These are phyloP conservation scores for Vespertilio murinus DNA, from an alignment of 2,797 vertebrate species.

Conservation along the genomic window DNA sequence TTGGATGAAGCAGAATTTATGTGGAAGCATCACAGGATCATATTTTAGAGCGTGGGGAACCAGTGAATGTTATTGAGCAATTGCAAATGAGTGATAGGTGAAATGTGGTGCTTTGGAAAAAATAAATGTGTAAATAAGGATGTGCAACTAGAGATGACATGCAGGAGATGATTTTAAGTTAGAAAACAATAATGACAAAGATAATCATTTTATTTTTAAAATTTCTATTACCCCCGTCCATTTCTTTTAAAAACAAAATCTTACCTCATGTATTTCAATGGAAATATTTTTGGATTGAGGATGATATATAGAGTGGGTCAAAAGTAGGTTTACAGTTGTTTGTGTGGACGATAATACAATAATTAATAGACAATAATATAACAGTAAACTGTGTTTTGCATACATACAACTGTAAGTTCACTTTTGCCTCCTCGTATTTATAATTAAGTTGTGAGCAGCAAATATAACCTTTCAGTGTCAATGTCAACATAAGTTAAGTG, in stretches of 20 bases:
- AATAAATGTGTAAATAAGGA: not conserved
- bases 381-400: not conserved
- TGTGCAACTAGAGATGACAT: not conserved
- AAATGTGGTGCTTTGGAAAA: not conserved
- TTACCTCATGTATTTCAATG: not conserved
- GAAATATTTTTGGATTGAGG: not conserved
- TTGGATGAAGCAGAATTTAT: constrained; percentile 6
- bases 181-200: not conserved
- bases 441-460: not conserved
- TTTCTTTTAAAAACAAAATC: not conserved
- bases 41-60: not conserved
- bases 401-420: not conserved
- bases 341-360: not conserved
- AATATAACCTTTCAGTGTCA: not conserved
- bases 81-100: not conserved
- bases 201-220: not conserved
- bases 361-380: not conserved
- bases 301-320: not conserved
- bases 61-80: not conserved
- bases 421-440: not conserved
- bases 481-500: not conserved
- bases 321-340: not conserved
- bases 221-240: not conserved
- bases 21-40: not conserved
- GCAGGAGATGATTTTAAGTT: not conserved